Evolutionary conservation across 1,140 invertebrate genomes (phyloP).

Genomic region (Drosophila arawakana): DNA sequence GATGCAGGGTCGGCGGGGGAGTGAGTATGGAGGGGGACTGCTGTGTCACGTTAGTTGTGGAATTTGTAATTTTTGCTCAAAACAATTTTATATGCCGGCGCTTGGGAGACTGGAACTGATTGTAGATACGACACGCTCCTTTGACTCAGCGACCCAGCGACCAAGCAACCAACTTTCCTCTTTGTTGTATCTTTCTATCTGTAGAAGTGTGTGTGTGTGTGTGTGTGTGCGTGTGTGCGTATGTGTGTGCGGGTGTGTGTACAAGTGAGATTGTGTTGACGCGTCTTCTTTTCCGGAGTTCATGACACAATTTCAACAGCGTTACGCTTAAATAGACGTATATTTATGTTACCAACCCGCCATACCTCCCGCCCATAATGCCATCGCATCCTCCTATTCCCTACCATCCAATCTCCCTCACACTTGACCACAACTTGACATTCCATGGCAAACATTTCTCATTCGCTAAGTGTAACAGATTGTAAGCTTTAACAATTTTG

Average conservation of each 20-base stretch:
- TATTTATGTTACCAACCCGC: conserved; percentile 39
- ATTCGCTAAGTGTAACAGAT: conserved; percentile 25
- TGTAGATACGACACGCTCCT: conserved; percentile 66
- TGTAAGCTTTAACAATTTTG: conserved; percentile 16
- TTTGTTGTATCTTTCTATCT: conserved; percentile 37
- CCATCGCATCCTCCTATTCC: not conserved
- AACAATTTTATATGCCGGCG: conserved; percentile 55
- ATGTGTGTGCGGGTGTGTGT: not conserved
- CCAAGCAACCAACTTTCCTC: conserved; percentile 34
- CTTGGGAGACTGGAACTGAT: conserved; percentile 59
- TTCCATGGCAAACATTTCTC: conserved; percentile 27
- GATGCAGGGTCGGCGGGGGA: not conserved
- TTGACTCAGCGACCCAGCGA: conserved; percentile 51
- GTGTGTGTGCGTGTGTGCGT: conserved; percentile 1
- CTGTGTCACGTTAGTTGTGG: conserved; percentile 50
- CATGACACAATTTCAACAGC: conserved; percentile 59
- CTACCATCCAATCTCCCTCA: not conserved
- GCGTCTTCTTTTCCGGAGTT: conserved; percentile 55
- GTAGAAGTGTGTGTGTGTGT: not conserved
- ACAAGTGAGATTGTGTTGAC: conserved; percentile 39
- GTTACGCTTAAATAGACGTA: conserved; percentile 56
- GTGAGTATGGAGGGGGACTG: not conserved
- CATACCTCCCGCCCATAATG: too few species aligned
- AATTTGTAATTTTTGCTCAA: conserved; percentile 64
- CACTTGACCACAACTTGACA: not conserved